Percentiles rank a stretch among this genome's conserved stretches.
phyloP scores from a whole-genome alignment of 2,888 invertebrate species.

The Bedellia somnulentella region DNA sequence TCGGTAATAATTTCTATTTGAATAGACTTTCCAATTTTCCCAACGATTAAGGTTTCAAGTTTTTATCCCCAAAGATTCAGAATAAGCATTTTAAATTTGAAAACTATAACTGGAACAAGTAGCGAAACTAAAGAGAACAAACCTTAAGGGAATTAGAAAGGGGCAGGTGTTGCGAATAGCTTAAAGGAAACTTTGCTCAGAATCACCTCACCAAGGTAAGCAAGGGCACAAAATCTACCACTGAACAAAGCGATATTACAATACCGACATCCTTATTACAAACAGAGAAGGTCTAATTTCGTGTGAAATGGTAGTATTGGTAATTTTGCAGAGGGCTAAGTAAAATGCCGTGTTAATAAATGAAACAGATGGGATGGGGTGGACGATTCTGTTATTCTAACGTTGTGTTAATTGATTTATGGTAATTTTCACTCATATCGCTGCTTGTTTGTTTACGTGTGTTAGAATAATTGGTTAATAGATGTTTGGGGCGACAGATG shows the following conservation, averaged over 20 bases:
- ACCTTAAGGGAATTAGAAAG: conserved; percentile 19
- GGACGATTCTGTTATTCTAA: conserved; percentile 1
- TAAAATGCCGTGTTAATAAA: conserved; percentile 6
- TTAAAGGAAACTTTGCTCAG: conserved; percentile 3
- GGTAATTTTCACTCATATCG: conserved; percentile 3
- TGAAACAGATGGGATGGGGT: conserved; percentile 2
- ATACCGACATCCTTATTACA: neutral
- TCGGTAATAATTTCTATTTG: too few species aligned
- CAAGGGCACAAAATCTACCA: too few species aligned
- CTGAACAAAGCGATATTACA: too few species aligned
- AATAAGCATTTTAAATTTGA: too few species aligned
- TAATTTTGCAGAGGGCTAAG: neutral
- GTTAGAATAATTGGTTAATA: too few species aligned
- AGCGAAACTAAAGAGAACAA: neutral
- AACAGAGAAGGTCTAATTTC: neutral
- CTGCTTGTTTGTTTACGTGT: too few species aligned
- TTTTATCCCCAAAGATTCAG: too few species aligned
- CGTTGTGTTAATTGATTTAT: conserved; percentile 3
- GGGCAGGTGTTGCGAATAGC: conserved; percentile 19
- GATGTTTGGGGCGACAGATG: too few species aligned
- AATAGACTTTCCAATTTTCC: too few species aligned
- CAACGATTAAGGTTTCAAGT: too few species aligned
- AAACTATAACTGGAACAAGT: neutral
- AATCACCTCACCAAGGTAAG: neutral
- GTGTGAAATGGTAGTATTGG: neutral